phyloP scores from a whole-genome alignment of 2,797 vertebrate species.

The Cirrhinus mrigala region DNA sequence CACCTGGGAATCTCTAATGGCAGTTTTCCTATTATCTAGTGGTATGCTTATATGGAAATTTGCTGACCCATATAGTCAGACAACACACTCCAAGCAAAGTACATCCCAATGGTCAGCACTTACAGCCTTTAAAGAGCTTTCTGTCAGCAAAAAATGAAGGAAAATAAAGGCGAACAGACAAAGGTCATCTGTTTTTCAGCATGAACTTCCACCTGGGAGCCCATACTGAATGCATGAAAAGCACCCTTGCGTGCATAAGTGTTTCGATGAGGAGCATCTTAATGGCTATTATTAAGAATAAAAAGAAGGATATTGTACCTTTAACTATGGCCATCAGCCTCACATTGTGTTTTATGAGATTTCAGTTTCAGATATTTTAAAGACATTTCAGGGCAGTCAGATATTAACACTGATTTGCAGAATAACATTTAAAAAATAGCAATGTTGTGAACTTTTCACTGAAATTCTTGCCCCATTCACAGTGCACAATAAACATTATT shows the following conservation, averaged over 20 bases:
- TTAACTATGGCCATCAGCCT: neutral
- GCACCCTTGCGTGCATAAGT: neutral
- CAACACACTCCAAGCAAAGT: conserved; percentile 47
- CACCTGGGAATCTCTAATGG: conserved; percentile 43
- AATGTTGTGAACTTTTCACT: neutral
- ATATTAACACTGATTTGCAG: conserved; percentile 31
- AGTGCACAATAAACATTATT: conserved; percentile 50
- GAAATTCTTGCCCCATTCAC: conserved; percentile 20
- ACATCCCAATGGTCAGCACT: conserved; percentile 53
- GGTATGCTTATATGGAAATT: conserved; percentile 46
- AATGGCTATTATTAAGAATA: neutral
- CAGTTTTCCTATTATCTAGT: conserved; percentile 33
- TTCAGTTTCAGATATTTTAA: neutral
- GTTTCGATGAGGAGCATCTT: conserved; percentile 13
- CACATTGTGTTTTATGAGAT: neutral
- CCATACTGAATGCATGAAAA: neutral
- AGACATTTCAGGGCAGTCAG: neutral
- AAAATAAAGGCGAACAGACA: conserved; percentile 8
- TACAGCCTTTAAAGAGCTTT: conserved; percentile 46
- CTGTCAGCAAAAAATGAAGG: conserved; percentile 48
- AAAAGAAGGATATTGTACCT: neutral
- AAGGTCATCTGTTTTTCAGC: conserved; percentile 20
- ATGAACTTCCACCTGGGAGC: conserved; percentile 18
- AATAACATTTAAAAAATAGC: conserved; percentile 23
- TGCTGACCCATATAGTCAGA: conserved; percentile 57